Evolutionary conservation across 2,113 vertebrate genomes (phyloP), one percentile per base, ranked within the genome.

Genomic region (Eolophus roseicapilla): DNA sequence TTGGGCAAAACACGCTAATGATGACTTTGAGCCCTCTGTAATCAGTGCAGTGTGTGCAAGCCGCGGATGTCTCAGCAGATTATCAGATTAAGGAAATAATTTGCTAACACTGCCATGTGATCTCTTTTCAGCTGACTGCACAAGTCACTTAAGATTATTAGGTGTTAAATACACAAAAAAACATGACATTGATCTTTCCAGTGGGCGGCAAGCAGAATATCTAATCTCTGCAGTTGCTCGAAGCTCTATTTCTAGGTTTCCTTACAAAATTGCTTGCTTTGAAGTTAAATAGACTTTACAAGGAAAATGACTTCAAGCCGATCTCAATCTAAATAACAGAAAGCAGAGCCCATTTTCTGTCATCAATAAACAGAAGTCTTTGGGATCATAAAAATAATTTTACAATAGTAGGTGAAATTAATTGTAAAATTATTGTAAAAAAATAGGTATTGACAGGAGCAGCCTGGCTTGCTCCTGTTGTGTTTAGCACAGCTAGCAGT

Each of bases 141-240:
- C 78, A 79, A 96, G 88, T 96, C 94, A 92, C 88, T 95, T 93
- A 93, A 93, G 93, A 95, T 96, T 96, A 96, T 96, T 94, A 96
- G 91, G 89, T 96, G 93, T 88, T 95, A 92, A 55, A 90, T 87
- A 95, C 80, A 91, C 90, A 95, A 85, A 93, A 76, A 76, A 67
- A 33, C 89, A 71, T 93, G 65, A 95, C 92, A 95, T 31, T 81
- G 88, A 92, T 91, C 68, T 95, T 94, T 92, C 41, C 84, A 96
- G 86, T 76, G 71, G 90, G 95, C 0, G 25, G 91, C 86, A 96
- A 86, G 94, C 74, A 90, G 76, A 79, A 91, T 75, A 95, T 73
- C 81, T 95, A 82, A 96, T 92, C 82, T 94, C 86, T 82, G 55
- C 65, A 82, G 60, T 90, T 68, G 93, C 68, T 79, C 7, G 47